A percentile compares a stretch with the other conserved stretches of the same genome.
Evolutionary conservation across 2,797 vertebrate species (phyloP).

Genomic region (Malurus splendens): DNA sequence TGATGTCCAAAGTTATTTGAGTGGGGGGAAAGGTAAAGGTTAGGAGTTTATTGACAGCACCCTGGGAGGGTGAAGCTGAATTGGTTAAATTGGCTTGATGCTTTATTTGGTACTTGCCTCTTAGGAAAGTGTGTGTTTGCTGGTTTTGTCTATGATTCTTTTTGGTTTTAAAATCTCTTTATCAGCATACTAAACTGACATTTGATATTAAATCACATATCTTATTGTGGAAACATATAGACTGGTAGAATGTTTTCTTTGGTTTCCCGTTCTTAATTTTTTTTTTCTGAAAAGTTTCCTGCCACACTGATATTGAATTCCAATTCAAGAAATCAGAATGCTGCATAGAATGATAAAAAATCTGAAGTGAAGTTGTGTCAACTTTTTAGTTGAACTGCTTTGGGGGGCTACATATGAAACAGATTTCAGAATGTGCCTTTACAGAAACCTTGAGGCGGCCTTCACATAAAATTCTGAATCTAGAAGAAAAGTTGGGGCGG

Average conservation of each 20-base stretch:
- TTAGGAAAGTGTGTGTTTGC: neutral
- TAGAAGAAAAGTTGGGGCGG: neutral
- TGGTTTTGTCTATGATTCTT: neutral
- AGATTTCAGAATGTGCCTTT: neutral
- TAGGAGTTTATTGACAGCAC: neutral
- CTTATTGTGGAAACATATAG: neutral
- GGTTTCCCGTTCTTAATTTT: neutral
- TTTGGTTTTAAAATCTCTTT: neutral
- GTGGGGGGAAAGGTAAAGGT: neutral
- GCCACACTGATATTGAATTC: neutral
- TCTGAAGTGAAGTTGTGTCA: neutral
- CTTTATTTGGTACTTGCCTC: neutral
- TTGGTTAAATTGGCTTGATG: neutral
- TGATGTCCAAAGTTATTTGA: neutral
- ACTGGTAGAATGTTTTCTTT: neutral
- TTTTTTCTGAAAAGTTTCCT: neutral
- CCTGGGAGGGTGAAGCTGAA: neutral
- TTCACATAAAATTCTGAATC: neutral
- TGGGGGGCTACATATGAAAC: neutral
- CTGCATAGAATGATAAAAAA: neutral
- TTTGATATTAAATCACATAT: neutral
- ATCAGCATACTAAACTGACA: neutral
- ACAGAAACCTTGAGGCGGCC: neutral
- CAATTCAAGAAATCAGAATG: neutral
- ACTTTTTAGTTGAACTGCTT: neutral